These are phyloP conservation scores for Stomorhina lunata DNA, from an alignment of 2,888 invertebrate genomes.

Conservation along the genomic window DNA sequence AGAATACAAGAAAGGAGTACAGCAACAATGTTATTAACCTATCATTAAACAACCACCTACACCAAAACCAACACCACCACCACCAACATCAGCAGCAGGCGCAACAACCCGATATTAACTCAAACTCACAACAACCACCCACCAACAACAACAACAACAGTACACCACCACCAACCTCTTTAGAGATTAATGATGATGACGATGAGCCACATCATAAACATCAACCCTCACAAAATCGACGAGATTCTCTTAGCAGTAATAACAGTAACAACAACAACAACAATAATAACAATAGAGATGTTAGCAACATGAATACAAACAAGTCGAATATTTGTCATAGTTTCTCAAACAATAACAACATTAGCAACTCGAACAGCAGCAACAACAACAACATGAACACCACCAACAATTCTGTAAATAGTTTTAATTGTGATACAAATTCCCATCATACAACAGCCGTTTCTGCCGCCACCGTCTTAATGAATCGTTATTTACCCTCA, in stretches of 20 bases:
- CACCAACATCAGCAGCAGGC: constrained; percentile 48
- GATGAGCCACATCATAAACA: constrained; percentile 44
- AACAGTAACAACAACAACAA: constrained; percentile 59
- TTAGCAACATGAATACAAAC: constrained; percentile 62
- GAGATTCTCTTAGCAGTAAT: constrained; percentile 34
- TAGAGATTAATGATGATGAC: too few relatives aligned
- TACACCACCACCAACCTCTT: constrained; percentile 42
- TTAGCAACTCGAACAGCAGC: background rate
- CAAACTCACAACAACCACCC: constrained; percentile 57
- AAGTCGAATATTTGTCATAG: constrained; percentile 63
- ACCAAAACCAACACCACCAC: constrained; percentile 41
- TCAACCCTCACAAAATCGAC: constrained; percentile 26
- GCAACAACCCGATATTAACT: too few relatives aligned
- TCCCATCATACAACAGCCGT: constrained; percentile 68
- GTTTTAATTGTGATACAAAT: constrained; percentile 79
- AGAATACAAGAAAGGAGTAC: constrained; percentile 75
- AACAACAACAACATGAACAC: constrained; percentile 46
- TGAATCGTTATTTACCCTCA: constrained; percentile 72
- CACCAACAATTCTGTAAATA: constrained; percentile 72
- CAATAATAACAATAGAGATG: constrained; percentile 66
- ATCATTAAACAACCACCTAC: constrained; percentile 73
- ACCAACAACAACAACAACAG: constrained; percentile 41
- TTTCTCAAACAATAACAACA: constrained; percentile 64
- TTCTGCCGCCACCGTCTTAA: constrained; percentile 66
- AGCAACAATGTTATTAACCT: constrained; percentile 79